A percentile compares a stretch with the other conserved stretches of the same genome.
These are phyloP conservation scores for Halcyon leucocephala DNA, from an alignment of 2,797 vertebrate genomes.

Conservation along the genomic window DNA sequence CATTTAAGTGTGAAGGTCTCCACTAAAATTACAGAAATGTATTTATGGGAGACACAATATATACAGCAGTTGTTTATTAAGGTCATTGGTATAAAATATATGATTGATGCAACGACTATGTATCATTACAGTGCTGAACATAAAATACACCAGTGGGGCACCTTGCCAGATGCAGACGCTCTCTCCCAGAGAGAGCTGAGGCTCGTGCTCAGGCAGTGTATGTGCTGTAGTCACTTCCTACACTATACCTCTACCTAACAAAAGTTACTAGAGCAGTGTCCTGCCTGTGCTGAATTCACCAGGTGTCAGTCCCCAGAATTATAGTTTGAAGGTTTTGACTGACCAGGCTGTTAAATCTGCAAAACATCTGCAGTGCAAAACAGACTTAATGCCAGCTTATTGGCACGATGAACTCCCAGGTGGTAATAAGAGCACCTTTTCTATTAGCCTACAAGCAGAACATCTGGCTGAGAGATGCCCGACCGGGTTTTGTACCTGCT, in stretches of 20 bases:
- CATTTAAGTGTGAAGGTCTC: constrained; percentile 59
- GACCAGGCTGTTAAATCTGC: neutral
- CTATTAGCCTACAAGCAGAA: neutral
- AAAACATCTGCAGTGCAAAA: neutral
- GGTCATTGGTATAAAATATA: constrained; percentile 57
- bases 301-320: neutral
- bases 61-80: constrained; percentile 61
- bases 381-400: neutral
- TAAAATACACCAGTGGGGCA: neutral
- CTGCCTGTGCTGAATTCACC: neutral
- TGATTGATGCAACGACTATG: constrained; percentile 14
- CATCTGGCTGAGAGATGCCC: neutral
- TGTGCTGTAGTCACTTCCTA: neutral
- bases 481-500: neutral
- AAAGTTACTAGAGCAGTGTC: neutral
- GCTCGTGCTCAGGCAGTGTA: neutral
- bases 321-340: neutral
- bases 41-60: constrained; percentile 50
- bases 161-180: neutral
- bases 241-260: neutral
- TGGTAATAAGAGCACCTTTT: neutral
- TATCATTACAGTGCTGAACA: neutral
- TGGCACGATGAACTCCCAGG: neutral
- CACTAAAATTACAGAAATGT: constrained; percentile 57
- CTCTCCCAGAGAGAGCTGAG: neutral